Evolutionary conservation across 2,888 invertebrate genomes (phyloP), one percentile per base, ranked within the genome.

Genomic region (Agonopterix arenella): DNA sequence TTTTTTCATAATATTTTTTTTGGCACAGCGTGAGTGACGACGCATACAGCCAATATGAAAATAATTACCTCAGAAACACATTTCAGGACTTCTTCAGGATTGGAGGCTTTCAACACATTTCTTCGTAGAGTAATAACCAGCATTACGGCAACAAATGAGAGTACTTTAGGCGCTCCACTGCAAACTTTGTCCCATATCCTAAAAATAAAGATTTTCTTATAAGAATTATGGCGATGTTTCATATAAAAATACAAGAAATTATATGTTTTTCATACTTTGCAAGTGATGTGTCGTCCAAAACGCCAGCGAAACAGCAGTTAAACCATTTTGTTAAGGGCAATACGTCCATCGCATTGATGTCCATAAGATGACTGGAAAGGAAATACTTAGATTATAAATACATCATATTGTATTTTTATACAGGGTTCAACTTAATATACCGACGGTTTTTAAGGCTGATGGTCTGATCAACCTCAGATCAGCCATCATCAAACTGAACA

Each of bases 171-270:
- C 0, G 96, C 96, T 2, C 97, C 96, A 42, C 95, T 96, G 68
- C 95, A 93, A 37, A 97, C 85, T 83, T 96, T 96, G 74, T 97
- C 97, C 96, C 96, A 97, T 57, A 97, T 93, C 73, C 96, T 96
- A 61, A 65, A 90, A 85, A 61, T 45, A 46, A 46, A 45, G 11
- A 40, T 4, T 40, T 40, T 40, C 40, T 4, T 0, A 40, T 40
- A 40, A 40, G 10, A 4, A 4, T 40, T 28, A 28, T 28, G 7
- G 28, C 1, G 28, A 28, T 28, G 5, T 40, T n/a, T 40, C n/a
- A 40, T 2, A 40, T n/a, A 9, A 40, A 38, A 28, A 28, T 28
- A 40, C 10, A n/a, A 40, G 28, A 40, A 40, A 40, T 40, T 40
- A 1, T 1, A 11, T 48, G 13, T 11, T 44, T 10, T 45, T 36